Conservation (phyloP, 2,797 vertebrate genomes). For the Scleropages formosus region DNA sequence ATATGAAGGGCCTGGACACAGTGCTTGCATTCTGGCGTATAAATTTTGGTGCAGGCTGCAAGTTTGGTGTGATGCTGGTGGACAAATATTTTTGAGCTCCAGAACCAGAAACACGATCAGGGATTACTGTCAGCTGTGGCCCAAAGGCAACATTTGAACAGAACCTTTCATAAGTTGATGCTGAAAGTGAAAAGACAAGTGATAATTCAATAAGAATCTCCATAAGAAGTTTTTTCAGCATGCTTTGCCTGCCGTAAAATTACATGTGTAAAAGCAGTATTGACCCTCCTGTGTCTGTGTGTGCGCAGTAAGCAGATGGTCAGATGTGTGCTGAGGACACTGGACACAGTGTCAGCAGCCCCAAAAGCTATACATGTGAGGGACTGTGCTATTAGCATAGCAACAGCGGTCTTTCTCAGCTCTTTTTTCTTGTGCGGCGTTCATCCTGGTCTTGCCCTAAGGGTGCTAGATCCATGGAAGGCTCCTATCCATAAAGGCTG, state of each 20-base stretch:
- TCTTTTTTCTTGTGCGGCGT: neutral
- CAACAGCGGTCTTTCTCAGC: slow-evolving; percentile 48
- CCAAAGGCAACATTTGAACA: too few species aligned
- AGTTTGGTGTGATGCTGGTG: too few species aligned
- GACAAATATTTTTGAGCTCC: too few species aligned
- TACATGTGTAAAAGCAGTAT: slow-evolving; percentile 40
- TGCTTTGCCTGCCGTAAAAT: slow-evolving; percentile 36
- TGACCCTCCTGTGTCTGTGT: slow-evolving; percentile 42
- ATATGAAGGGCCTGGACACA: neutral
- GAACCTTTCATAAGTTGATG: too few species aligned
- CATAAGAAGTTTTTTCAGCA: neutral
- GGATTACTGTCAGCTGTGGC: too few species aligned
- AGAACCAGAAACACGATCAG: too few species aligned
- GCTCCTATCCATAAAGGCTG: slow-evolving; percentile 49
- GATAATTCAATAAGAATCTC: too few species aligned
- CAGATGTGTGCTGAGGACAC: slow-evolving; percentile 36
- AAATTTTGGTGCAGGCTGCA: too few species aligned
- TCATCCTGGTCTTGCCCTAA: slow-evolving; percentile 42
- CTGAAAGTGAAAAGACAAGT: too few species aligned
- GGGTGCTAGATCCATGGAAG: slow-evolving; percentile 32
- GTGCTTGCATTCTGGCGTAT: neutral
- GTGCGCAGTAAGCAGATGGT: slow-evolving; percentile 41
- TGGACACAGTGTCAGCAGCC: slow-evolving; percentile 24
- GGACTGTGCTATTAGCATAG: slow-evolving; percentile 52
- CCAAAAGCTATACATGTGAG: slow-evolving; percentile 53